A percentile compares a stretch with the other conserved stretches of the same genome.
phyloP scores from a whole-genome alignment of 2,888 invertebrate species.

The Odontocolon sp. region DNA sequence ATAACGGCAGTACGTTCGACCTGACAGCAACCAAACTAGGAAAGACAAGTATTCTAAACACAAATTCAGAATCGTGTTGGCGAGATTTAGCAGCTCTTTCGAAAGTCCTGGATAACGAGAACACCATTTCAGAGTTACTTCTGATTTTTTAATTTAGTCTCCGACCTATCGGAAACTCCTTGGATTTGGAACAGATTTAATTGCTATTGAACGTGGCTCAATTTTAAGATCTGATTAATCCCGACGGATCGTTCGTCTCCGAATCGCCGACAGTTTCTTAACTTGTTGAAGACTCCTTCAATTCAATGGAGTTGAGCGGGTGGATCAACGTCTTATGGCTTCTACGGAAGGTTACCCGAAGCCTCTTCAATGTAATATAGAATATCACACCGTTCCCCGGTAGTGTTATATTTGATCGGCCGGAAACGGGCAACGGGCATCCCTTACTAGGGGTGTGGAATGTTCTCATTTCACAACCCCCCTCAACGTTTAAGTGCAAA shows the following conservation, averaged over 20 bases:
- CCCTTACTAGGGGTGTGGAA: background rate
- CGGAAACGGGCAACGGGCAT: background rate
- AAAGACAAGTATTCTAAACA: constrained; percentile 9
- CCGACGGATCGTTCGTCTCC: constrained; percentile 6
- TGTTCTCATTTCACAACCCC: constrained; percentile 29
- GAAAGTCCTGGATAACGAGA: background rate
- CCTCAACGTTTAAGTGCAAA: constrained; percentile 9
- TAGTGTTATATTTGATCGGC: background rate
- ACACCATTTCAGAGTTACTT: constrained; percentile 15
- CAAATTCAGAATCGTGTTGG: constrained; percentile 35
- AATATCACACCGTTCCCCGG: background rate
- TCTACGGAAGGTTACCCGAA: background rate
- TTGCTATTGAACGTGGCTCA: constrained; percentile 2
- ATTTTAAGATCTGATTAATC: constrained; percentile 7
- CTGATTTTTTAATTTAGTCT: constrained; percentile 40
- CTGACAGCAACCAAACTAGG: too few relatives aligned
- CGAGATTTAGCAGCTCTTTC: constrained; percentile 19
- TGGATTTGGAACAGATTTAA: constrained; percentile 31
- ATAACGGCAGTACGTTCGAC: too few relatives aligned
- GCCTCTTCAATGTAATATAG: background rate
- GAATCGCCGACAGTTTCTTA: background rate
- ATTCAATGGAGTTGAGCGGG: background rate
- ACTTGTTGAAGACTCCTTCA: constrained; percentile 2
- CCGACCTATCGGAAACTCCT: constrained; percentile 6
- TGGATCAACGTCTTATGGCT: background rate